Conservation (phyloP, 1,140 invertebrate species). For the Cataglyphis hispanica region DNA sequence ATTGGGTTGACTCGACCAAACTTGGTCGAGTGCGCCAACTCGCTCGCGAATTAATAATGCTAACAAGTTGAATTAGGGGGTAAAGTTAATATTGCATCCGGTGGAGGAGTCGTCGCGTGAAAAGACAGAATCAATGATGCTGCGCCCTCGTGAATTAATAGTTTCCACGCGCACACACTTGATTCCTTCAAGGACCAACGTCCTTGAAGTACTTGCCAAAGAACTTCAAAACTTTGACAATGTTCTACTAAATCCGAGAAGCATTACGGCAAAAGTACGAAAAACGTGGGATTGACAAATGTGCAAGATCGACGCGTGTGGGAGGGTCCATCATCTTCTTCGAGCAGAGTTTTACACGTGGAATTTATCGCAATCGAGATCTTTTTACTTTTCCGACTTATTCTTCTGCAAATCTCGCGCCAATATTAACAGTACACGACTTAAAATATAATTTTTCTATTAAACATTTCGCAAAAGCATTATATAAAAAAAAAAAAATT, state of each 20-base stretch:
- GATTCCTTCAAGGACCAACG: conserved; percentile 43
- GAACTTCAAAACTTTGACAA: conserved; percentile 25
- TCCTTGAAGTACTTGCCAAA: conserved; percentile 54
- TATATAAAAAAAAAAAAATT: no score
- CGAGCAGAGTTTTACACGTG: not conserved
- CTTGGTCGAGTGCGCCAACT: conserved; percentile 5
- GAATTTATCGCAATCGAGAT: not conserved
- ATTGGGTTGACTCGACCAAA: conserved; percentile 48
- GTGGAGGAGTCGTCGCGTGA: not conserved
- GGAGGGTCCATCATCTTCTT: not conserved
- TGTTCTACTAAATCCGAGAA: not conserved
- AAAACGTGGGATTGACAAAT: not conserved
- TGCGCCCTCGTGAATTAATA: conserved; percentile 38
- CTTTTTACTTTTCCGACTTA: not conserved
- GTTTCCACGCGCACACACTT: not conserved
- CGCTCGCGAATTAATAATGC: conserved; percentile 33
- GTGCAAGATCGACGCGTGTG: not conserved
- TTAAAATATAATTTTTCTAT: not conserved
- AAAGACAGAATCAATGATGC: not conserved
- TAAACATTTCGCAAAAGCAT: not conserved
- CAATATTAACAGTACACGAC: not conserved
- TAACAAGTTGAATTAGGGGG: conserved; percentile 42
- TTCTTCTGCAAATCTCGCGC: not conserved
- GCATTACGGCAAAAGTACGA: conserved; percentile 22
- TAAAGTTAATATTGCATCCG: conserved; percentile 43